phyloP scores from a whole-genome alignment of 2,888 invertebrate species.

The Eupithecia abbreviata region DNA sequence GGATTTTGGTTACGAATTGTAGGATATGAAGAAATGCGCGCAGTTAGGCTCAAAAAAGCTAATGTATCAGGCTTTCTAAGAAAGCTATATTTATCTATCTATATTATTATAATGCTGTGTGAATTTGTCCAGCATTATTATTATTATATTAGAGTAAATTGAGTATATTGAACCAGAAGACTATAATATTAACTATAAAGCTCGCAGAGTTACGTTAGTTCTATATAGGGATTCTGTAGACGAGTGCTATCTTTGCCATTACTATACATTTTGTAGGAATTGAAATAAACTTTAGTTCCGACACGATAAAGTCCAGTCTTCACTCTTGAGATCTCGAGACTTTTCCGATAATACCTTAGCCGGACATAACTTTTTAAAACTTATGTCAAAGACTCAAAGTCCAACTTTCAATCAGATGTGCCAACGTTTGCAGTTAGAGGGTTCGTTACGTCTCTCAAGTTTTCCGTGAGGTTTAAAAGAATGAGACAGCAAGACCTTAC shows the following conservation, averaged over 20 bases:
- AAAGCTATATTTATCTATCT: too few relatives aligned
- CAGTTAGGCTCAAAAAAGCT: not conserved
- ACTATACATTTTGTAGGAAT: conserved; percentile 3
- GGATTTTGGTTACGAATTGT: not conserved
- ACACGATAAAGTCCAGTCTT: conserved; percentile 12
- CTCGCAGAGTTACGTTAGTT: not conserved
- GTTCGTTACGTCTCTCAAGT: not conserved
- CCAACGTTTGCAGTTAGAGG: conserved; percentile 9
- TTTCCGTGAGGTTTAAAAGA: not conserved
- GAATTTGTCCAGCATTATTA: too few relatives aligned
- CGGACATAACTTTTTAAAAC: conserved; percentile 14
- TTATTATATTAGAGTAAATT: not conserved
- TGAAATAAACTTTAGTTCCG: conserved; percentile 5
- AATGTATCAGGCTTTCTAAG: not conserved
- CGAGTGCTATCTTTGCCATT: not conserved
- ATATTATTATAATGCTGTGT: too few relatives aligned
- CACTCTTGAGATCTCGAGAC: conserved; percentile 4
- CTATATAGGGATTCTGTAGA: too few relatives aligned
- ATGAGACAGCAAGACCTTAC: not conserved
- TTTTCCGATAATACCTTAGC: conserved; percentile 11
- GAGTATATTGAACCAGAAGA: not conserved
- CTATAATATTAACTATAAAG: not conserved
- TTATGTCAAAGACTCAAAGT: conserved; percentile 15
- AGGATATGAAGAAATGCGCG: not conserved
- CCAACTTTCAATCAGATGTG: conserved; percentile 15